phyloP scores from a whole-genome alignment of 2,888 invertebrate genomes.

The Dicranocentrus wangi region DNA sequence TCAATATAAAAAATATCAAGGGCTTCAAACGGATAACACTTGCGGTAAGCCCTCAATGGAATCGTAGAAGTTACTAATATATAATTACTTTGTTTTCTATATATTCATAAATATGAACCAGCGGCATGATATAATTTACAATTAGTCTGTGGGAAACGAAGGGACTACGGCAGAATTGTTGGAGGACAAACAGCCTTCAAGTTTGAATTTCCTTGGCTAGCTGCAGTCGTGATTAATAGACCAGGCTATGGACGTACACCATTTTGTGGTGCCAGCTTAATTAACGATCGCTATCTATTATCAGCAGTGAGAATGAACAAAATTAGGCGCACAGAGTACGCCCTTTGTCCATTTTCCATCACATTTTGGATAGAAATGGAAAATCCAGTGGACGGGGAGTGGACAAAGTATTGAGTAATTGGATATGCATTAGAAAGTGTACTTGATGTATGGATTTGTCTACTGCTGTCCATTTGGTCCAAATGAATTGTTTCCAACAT shows the following conservation, averaged over 20 bases:
- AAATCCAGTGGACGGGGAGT: too few species aligned
- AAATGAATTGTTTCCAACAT: background rate
- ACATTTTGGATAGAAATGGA: too few species aligned
- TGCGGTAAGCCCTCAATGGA: background rate
- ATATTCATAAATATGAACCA: too few species aligned
- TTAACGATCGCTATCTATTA: constrained; percentile 9
- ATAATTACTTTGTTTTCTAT: too few species aligned
- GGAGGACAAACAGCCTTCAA: background rate
- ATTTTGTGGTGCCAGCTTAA: constrained; percentile 7
- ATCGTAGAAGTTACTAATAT: too few species aligned
- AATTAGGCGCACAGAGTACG: too few species aligned
- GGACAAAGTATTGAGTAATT: too few species aligned
- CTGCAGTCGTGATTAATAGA: background rate
- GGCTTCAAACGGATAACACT: background rate
- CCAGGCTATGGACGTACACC: background rate
- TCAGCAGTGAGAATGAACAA: constrained; percentile 22
- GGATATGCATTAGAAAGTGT: too few species aligned
- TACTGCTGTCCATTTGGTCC: background rate
- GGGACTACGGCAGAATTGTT: constrained; percentile 12
- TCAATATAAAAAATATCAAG: too few species aligned
- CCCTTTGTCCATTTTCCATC: too few species aligned
- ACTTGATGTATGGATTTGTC: too few species aligned
- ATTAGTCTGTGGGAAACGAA: background rate
- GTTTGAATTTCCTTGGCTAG: constrained; percentile 32
- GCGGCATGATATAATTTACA: too few species aligned